phyloP scores from a whole-genome alignment of 2,888 invertebrate genomes.

The Tipula confusa region DNA sequence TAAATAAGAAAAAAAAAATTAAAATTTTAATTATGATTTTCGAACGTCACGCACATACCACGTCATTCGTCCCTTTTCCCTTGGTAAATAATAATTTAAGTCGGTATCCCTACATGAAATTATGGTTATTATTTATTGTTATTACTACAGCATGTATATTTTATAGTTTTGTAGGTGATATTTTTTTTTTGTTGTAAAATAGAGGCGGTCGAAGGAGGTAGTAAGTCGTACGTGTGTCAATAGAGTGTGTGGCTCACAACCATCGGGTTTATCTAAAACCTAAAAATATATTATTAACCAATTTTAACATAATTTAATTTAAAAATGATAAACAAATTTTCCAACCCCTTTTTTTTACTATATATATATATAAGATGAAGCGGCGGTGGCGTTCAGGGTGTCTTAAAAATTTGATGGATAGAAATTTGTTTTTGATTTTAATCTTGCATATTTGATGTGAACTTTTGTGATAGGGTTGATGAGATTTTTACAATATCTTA shows the following conservation, averaged over 20 bases:
- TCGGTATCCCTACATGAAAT: background rate
- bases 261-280: background rate
- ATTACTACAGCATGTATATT: background rate
- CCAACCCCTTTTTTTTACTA: background rate
- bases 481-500: background rate
- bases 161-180: background rate
- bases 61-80: background rate
- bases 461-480: background rate
- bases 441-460: background rate
- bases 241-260: background rate
- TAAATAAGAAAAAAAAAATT: too few species aligned
- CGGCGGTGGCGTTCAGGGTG: background rate
- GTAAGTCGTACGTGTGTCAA: background rate
- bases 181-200: too few species aligned
- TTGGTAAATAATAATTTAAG: background rate
- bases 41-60: background rate
- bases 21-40: background rate
- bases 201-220: background rate
- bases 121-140: background rate
- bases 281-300: background rate
- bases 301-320: background rate
- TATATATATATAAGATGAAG: too few species aligned
- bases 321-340: background rate
- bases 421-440: background rate
- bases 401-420: background rate